These are phyloP conservation scores for Chrysolina haemoptera DNA, from an alignment of 2,888 invertebrate genomes.

Conservation along the genomic window DNA sequence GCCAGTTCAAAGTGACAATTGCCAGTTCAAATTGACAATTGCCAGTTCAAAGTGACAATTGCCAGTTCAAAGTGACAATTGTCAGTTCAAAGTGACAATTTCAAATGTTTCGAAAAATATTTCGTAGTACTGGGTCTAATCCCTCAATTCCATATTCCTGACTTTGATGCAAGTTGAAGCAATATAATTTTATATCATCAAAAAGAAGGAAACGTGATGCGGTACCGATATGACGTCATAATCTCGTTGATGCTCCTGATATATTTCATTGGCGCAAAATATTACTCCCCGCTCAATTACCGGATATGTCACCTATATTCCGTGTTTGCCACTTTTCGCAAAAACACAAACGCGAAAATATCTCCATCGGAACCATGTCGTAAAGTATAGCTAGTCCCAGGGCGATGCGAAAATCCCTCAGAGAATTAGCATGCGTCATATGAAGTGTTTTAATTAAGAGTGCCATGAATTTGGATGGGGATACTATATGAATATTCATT, in stretches of 20 bases:
- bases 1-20: too few relatives aligned
- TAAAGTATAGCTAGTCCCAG: constrained; percentile 31
- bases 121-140: too few relatives aligned
- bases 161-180: too few relatives aligned
- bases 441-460: constrained; percentile 47
- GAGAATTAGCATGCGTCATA: constrained; percentile 43
- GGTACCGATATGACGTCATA: too few relatives aligned
- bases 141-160: too few relatives aligned
- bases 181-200: too few relatives aligned
- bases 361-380: constrained; percentile 33
- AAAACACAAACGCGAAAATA: constrained; percentile 18
- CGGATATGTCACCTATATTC: constrained; percentile 1
- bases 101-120: too few relatives aligned
- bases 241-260: not conserved
- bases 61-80: too few relatives aligned
- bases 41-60: too few relatives aligned
- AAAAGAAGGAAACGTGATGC: too few relatives aligned
- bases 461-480: constrained; percentile 41
- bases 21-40: too few relatives aligned
- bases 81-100: too few relatives aligned
- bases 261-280: not conserved
- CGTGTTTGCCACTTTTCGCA: not conserved
- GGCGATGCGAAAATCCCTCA: constrained; percentile 26
- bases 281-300: constrained; percentile 4
- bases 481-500: constrained; percentile 39